Evolutionary conservation across 2,797 vertebrate species (phyloP), one percentile per base, ranked within the genome.

Genomic region (Sylvia borin): DNA sequence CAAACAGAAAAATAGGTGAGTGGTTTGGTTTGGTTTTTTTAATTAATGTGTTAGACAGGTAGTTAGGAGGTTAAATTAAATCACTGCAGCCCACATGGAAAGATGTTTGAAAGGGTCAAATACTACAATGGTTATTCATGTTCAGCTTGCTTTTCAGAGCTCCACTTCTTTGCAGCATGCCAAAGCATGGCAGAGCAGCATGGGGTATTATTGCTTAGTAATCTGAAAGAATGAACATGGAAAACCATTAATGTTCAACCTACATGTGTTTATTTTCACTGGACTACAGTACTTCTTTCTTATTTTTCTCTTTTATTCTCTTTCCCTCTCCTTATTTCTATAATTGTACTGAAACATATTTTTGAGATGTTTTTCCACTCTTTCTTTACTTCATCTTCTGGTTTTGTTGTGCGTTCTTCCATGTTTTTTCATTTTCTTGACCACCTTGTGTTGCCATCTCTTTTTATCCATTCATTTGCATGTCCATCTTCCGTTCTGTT

Each of bases 231-330:
- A 96, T 95, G 98, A 98, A 98, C 98, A 98, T 98, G 98, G 98
- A 98, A 98, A 98, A 97, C 98, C 98, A 98, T 98, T 98, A 98
- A 95, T 96, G 95, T 96, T 98, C 98, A 97, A 97, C 97, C 97
- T 97, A 97, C 97, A 97, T 97, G 98, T 98, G 95, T 98, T 98
- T 98, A 95, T 97, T 98, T 97, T 98, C 96, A 95, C 97, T 98
- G 97, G 97, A 98, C 96, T 97, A 97, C 96, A 97, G 96, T 98
- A 98, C 97, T 98, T 98, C 94, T 98, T 98, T 98, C 98, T 99
- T 99, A 99, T 99, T 99, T 98, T 98, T 98, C 98, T 99, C 98
- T 98, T 97, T 97, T 97, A 97, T 98, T 98, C 98, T 98, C 98
- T 98, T 97, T 98, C 98, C 98, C 98, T 98, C 97, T 98, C 97